Conservation (phyloP, 2,113 vertebrate genomes). For the Peromyscus leucopus region DNA sequence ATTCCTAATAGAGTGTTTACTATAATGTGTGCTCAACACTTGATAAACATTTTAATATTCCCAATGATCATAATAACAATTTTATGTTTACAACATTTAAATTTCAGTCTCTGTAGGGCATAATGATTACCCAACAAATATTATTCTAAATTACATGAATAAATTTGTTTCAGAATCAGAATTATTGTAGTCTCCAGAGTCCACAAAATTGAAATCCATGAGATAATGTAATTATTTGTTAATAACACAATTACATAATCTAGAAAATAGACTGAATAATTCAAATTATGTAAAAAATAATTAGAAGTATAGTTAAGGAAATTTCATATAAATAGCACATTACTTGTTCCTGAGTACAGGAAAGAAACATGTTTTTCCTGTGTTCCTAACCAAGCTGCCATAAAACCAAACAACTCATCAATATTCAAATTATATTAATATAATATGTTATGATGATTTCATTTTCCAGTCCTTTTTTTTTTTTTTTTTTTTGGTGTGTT, state of each 20-base stretch:
- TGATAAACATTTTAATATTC: constrained; percentile 9
- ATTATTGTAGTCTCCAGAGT: constrained; percentile 22
- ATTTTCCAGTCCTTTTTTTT: too few relatives aligned
- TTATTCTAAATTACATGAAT: constrained; percentile 29
- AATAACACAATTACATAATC: background rate
- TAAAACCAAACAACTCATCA: too few relatives aligned
- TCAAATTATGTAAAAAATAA: constrained; percentile 11
- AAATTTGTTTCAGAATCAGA: constrained; percentile 52
- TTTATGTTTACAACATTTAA: constrained; percentile 21
- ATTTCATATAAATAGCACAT: background rate
- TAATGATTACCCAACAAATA: background rate
- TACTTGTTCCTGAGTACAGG: background rate
- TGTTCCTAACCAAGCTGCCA: too few relatives aligned
- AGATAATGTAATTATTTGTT: constrained; percentile 30
- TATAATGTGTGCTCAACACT: background rate
- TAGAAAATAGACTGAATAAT: background rate
- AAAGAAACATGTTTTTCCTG: background rate
- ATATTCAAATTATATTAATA: too few relatives aligned
- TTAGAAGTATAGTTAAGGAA: background rate
- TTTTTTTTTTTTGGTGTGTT: too few relatives aligned
- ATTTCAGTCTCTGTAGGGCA: background rate
- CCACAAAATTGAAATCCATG: background rate
- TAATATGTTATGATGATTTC: too few relatives aligned
- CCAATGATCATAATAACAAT: background rate
- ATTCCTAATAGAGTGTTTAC: background rate